Conservation (phyloP, 1,140 invertebrate species). For the Samia ricini region DNA sequence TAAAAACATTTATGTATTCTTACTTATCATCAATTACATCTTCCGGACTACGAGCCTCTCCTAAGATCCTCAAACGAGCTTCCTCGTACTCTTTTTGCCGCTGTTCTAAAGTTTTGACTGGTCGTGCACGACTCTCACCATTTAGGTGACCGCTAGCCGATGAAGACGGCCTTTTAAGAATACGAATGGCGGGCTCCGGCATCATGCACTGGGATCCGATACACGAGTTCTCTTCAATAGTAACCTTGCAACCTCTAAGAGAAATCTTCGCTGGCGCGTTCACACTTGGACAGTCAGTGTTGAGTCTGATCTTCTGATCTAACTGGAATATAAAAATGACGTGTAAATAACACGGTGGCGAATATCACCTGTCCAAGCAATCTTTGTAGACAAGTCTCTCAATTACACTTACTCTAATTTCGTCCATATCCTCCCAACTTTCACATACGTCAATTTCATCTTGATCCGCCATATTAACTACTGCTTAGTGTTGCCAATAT, state of each 20-base stretch:
- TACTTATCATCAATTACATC: constrained; percentile 82
- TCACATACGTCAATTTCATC: constrained; percentile 80
- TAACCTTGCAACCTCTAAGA: constrained; percentile 73
- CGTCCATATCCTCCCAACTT: constrained; percentile 91
- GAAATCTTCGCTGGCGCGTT: constrained; percentile 45
- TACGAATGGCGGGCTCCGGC: constrained; percentile 88
- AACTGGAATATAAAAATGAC: constrained; percentile 59
- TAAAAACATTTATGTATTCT: constrained; percentile 34
- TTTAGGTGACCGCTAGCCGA: constrained; percentile 68
- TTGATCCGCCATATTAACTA: constrained; percentile 74
- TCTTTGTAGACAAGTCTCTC: constrained; percentile 31
- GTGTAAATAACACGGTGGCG: constrained; percentile 22
- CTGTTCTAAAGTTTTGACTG: constrained; percentile 91
- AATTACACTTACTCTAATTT: constrained; percentile 77
- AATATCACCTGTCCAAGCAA: constrained; percentile 12
- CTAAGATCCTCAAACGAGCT: constrained; percentile 89
- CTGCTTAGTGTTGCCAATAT: constrained; percentile 2
- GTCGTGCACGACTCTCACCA: constrained; percentile 81
- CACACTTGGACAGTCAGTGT: constrained; percentile 40
- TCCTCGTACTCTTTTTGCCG: constrained; percentile 93
- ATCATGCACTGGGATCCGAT: constrained; percentile 74
- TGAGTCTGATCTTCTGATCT: constrained; percentile 69
- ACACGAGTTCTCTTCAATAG: constrained; percentile 73
- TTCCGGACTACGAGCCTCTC: constrained; percentile 87
- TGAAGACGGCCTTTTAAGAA: constrained; percentile 85